Evolutionary conservation across 2,888 invertebrate genomes (phyloP), one percentile per base, ranked within the genome.

Genomic region (Cerastoderma edule): DNA sequence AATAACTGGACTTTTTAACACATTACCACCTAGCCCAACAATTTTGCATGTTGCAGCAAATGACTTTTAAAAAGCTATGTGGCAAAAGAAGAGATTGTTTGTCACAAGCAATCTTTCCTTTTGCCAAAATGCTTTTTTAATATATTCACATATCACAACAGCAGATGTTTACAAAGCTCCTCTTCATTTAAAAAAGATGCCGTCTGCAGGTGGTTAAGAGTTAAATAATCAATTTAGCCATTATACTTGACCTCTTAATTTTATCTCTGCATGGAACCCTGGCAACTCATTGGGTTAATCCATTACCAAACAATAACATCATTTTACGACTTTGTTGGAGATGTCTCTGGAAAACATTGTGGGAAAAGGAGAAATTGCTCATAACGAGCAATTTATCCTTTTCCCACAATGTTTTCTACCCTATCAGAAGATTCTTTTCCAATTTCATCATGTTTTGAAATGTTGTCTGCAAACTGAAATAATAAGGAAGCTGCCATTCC

Each of bases 311-410:
- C 16, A 39, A 39, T 10, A 13, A 39, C 39, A 39, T 39, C 39
- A 13, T 10, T 8, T 10, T 39, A 22, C 5, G n/a, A 50, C 22
- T 50, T 50, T 50, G 6, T 50, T 50, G 6, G 10, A 16, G 22
- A 13, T 8, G 22, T 50, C 8, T 13, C n/a, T 50, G 6, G 50
- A 50, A 50, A 50, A 50, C 50, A 50, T n/a, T 13, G 50, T 50
- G n/a, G 50, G 50, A 50, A 50, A 50, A 50, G 50, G n/a, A 50
- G 28, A 54, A 54, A 28, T 56, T 56, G 32, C 56, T 56, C 30
- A 22, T 32, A 2, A 30, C 30, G 16, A 56, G 56, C 56, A 56
- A 56, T 56, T 56, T 56, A 13, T 56, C 56, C 30, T 30, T 56
- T 30, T 56, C 10, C 32, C 56, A 54, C n/a, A n/a, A n/a, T n/a